Conservation (phyloP, 2,113 vertebrate species). For the Lagenorhynchus albirostris region DNA sequence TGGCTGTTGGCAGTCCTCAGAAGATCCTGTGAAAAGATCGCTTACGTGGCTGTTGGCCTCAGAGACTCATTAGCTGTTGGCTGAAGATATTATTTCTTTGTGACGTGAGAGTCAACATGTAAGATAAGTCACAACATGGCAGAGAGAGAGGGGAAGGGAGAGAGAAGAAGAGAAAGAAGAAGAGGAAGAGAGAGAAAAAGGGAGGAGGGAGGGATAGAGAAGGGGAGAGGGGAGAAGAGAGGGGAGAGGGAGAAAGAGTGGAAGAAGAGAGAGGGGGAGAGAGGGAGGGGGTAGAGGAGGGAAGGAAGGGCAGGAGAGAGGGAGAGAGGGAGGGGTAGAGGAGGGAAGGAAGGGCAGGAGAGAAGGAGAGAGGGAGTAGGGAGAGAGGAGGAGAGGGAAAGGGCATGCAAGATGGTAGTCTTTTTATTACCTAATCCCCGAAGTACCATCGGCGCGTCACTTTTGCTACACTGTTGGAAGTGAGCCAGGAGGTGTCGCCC, state of each 20-base stretch:
- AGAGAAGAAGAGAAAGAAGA: fast-evolving
- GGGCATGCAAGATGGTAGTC: not conserved
- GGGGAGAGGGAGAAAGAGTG: no score
- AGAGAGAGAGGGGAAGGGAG: not conserved
- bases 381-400: no score
- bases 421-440: not conserved
- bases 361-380: no score
- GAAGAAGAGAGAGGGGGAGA: not conserved
- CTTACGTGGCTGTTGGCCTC: not conserved
- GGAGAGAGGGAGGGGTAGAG: no score
- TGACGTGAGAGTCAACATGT: not conserved
- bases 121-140: not conserved
- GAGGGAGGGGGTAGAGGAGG: no score
- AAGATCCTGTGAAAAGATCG: not conserved
- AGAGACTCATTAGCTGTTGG: not conserved
- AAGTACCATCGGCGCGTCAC: not conserved
- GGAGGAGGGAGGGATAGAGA: fast-evolving
- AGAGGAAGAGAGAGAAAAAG: no score
- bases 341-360: not conserved
- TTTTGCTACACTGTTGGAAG: not conserved
- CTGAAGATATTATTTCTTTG: not conserved
- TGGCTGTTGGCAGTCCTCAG: not conserved
- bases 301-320: not conserved
- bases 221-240: not conserved
- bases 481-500: not conserved